Evolutionary conservation across 2,113 vertebrate genomes (phyloP).

Genomic region (Monopterus albus): DNA sequence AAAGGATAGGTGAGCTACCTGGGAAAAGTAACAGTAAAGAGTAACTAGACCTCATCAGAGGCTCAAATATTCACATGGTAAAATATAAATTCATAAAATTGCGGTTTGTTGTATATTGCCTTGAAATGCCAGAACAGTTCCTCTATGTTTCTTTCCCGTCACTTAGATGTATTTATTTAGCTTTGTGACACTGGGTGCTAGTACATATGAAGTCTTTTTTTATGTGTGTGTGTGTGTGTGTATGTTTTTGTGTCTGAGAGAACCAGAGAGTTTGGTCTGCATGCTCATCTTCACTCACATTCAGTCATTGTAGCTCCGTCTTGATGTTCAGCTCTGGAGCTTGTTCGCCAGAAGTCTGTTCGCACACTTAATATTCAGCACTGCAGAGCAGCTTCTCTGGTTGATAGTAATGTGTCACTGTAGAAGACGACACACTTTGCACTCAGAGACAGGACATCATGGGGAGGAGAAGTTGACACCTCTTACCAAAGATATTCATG

Average conservation of each 20-base stretch:
- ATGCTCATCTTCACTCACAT: not conserved
- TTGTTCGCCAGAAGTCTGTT: conserved; percentile 29
- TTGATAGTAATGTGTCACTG: not conserved
- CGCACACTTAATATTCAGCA: conserved; percentile 1
- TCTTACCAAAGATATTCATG: too few species aligned
- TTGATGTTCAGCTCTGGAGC: conserved; percentile 23
- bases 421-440: conserved; percentile 11
- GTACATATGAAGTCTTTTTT: not conserved
- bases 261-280: conserved; percentile 6
- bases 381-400: conserved; percentile 28
- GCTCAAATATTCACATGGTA: too few species aligned
- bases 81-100: too few species aligned
- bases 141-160: not conserved
- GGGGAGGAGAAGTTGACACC: conserved; percentile 25
- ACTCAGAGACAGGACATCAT: conserved; percentile 33
- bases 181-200: not conserved
- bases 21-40: not conserved
- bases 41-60: too few species aligned
- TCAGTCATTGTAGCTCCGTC: not conserved
- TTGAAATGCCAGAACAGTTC: too few species aligned
- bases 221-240: conserved; percentile 22
- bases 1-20: not conserved
- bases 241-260: conserved; percentile 35
- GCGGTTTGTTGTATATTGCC: too few species aligned
- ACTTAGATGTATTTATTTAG: conserved; percentile 14